These are phyloP conservation scores for Micromys minutus DNA, from an alignment of 2,113 vertebrate species.

Conservation along the genomic window DNA sequence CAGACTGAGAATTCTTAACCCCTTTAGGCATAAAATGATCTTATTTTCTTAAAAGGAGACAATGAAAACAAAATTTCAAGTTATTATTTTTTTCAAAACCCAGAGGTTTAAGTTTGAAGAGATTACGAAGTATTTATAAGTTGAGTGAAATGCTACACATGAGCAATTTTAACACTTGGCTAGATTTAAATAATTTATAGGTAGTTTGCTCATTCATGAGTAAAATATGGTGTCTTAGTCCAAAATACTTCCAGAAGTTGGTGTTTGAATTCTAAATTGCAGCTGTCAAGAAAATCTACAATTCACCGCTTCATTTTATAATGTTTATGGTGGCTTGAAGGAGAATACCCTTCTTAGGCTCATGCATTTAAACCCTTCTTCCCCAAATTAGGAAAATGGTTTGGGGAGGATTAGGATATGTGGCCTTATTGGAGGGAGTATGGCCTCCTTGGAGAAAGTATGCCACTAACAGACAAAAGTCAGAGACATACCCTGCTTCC, in stretches of 20 bases:
- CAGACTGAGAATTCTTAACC: slow-evolving; percentile 8
- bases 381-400: background rate
- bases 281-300: background rate
- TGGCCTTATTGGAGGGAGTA: too few relatives aligned
- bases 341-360: too few relatives aligned
- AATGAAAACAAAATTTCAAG: slow-evolving; percentile 43
- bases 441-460: background rate
- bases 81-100: background rate
- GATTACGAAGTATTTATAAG: background rate
- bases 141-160: background rate
- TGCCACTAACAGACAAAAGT: background rate
- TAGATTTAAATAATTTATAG: background rate
- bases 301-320: background rate
- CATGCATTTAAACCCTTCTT: background rate
- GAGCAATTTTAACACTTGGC: background rate
- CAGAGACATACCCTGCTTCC: too few relatives aligned
- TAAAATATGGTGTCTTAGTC: slow-evolving; percentile 26
- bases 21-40: background rate
- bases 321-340: background rate
- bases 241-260: background rate
- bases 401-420: background rate
- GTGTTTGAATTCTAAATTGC: background rate
- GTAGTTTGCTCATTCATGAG: background rate
- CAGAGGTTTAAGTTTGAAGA: background rate
- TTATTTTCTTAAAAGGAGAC: background rate